Evolutionary conservation across 1,140 invertebrate genomes (phyloP).

Genomic region (Xylocopa sonorina): DNA sequence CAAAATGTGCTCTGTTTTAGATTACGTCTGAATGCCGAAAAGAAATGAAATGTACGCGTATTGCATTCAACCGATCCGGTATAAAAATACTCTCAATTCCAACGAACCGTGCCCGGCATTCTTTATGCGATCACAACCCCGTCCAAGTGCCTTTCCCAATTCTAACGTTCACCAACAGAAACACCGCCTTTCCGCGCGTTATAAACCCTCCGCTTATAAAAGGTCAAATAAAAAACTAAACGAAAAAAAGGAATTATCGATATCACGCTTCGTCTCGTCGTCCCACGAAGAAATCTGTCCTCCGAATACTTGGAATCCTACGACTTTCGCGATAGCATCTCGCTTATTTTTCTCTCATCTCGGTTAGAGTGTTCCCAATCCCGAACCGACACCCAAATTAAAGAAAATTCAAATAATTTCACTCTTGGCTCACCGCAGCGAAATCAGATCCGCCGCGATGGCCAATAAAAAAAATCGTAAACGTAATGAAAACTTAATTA

Average conservation of each 20-base stretch:
- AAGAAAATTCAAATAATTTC: slow-evolving; percentile 53
- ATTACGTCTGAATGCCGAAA: background rate
- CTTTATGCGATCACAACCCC: background rate
- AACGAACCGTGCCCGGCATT: background rate
- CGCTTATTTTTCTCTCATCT: slow-evolving; percentile 66
- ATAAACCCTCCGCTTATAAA: background rate
- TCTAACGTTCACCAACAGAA: background rate
- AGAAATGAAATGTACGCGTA: background rate
- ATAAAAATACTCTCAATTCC: slow-evolving; percentile 24
- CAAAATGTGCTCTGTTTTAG: background rate
- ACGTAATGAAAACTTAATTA: slow-evolving; percentile 55
- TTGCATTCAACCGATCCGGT: background rate
- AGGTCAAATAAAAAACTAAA: slow-evolving; percentile 19
- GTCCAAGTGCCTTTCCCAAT: background rate
- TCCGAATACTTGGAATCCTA: slow-evolving; percentile 41
- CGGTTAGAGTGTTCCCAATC: slow-evolving; percentile 73
- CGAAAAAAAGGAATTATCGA: slow-evolving; percentile 12
- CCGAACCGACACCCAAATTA: slow-evolving; percentile 74
- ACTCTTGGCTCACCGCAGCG: slow-evolving; percentile 32
- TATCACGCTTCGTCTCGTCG: slow-evolving; percentile 45
- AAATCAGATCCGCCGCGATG: background rate
- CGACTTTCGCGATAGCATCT: slow-evolving; percentile 17
- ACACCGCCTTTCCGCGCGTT: background rate
- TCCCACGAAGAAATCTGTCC: slow-evolving; percentile 6
- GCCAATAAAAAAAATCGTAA: slow-evolving; percentile 19